These are phyloP conservation scores for Antitype chi DNA, from an alignment of 2,888 invertebrate species.

Conservation along the genomic window DNA sequence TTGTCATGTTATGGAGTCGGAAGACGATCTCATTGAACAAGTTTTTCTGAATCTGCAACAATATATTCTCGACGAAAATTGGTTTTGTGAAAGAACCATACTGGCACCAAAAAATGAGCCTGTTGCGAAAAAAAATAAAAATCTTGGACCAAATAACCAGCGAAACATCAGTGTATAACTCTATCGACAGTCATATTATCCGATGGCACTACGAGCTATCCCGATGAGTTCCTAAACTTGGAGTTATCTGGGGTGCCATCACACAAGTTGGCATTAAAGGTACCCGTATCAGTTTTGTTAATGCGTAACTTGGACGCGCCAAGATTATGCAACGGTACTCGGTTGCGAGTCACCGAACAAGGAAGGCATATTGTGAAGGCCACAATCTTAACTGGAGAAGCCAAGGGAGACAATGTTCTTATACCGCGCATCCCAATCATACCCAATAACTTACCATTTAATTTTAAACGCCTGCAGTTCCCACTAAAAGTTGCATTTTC, in stretches of 20 bases:
- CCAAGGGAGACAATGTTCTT: too few species aligned
- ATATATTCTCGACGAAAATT: not conserved
- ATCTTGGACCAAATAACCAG: not conserved
- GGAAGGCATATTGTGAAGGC: too few species aligned
- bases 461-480: too few species aligned
- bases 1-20: not conserved
- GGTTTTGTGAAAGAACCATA: not conserved
- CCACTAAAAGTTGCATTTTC: too few species aligned
- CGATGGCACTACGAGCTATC: not conserved
- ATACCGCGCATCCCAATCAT: too few species aligned
- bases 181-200: constrained; percentile 1
- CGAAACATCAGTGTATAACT: not conserved
- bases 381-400: too few species aligned
- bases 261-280: not conserved
- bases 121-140: not conserved
- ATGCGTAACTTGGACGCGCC: not conserved
- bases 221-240: not conserved
- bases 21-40: not conserved
- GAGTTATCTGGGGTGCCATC: not conserved
- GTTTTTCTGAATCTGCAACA: not conserved
- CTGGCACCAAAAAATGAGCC: constrained; percentile 3
- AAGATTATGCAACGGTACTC: too few species aligned
- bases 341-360: too few species aligned
- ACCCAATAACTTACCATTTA: too few species aligned
- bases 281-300: constrained; percentile 4